Conservation (phyloP, 2,113 vertebrate species). For the Laterallus jamaicensis region DNA sequence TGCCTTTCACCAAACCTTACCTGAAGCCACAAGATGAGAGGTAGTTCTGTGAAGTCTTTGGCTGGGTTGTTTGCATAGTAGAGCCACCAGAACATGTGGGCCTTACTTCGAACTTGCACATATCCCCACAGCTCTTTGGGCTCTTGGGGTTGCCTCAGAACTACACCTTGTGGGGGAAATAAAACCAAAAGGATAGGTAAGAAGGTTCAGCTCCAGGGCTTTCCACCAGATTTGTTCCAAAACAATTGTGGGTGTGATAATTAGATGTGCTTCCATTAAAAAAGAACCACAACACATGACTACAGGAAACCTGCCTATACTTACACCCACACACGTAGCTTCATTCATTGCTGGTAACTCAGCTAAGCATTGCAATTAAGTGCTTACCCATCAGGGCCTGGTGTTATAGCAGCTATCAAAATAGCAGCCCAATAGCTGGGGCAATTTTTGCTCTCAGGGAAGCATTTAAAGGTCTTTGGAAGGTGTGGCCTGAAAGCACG, state of each 20-base stretch:
- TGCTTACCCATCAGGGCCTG: background rate
- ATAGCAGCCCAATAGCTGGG: background rate
- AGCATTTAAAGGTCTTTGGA: background rate
- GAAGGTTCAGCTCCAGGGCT: background rate
- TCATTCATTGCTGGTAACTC: no score
- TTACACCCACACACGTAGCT: background rate
- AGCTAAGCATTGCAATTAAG: background rate
- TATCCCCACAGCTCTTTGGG: slow-evolving; percentile 87
- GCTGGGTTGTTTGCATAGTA: slow-evolving; percentile 81
- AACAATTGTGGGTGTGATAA: background rate
- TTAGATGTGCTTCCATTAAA: background rate
- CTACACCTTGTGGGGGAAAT: slow-evolving; percentile 38
- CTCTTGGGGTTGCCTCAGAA: slow-evolving; percentile 2
- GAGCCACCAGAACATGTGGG: slow-evolving; percentile 98
- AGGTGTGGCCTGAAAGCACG: background rate
- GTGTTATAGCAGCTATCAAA: rapidly evolving
- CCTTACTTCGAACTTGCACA: slow-evolving; percentile 85
- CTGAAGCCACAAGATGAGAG: slow-evolving; percentile 96
- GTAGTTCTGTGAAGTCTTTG: slow-evolving; percentile 78
- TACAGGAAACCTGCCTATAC: background rate
- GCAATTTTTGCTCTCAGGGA: background rate
- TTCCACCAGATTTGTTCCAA: background rate
- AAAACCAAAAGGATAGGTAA: background rate
- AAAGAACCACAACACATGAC: background rate
- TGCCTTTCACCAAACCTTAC: slow-evolving; percentile 60